phyloP scores from a whole-genome alignment of 2,797 vertebrate species.

The Lepus oiostolus region DNA sequence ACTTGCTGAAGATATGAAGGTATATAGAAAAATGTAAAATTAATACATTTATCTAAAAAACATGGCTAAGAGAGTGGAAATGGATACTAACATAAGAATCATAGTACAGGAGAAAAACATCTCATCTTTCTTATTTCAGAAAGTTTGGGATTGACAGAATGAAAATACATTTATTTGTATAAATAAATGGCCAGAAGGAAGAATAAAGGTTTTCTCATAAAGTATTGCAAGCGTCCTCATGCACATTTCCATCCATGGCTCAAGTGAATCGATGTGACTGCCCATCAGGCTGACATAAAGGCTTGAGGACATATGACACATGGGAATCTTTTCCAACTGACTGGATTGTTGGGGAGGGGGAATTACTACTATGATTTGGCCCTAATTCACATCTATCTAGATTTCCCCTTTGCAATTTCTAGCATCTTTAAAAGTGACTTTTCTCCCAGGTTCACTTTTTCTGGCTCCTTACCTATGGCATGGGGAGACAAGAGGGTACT shows the following conservation, averaged over 20 bases:
- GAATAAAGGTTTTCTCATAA: not conserved
- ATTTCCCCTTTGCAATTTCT: not conserved
- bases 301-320: rapidly evolving
- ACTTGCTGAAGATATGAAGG: not conserved
- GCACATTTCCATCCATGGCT: not conserved
- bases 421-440: not conserved
- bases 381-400: not conserved
- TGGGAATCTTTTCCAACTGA: not conserved
- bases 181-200: not conserved
- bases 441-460: not conserved
- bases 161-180: not conserved
- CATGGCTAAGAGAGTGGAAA: slow-evolving; percentile 37
- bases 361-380: not conserved
- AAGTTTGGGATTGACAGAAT: not conserved
- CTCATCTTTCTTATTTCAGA: slow-evolving; percentile 15
- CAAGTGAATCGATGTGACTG: not conserved
- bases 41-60: slow-evolving; percentile 42
- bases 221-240: not conserved
- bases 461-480: not conserved
- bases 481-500: not conserved
- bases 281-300: not conserved
- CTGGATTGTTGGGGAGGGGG: not conserved
- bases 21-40: slow-evolving; percentile 2
- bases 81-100: not conserved
- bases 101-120: not conserved